Evolutionary conservation across 1,140 invertebrate genomes (phyloP).

Genomic region (Solenopsis invicta): DNA sequence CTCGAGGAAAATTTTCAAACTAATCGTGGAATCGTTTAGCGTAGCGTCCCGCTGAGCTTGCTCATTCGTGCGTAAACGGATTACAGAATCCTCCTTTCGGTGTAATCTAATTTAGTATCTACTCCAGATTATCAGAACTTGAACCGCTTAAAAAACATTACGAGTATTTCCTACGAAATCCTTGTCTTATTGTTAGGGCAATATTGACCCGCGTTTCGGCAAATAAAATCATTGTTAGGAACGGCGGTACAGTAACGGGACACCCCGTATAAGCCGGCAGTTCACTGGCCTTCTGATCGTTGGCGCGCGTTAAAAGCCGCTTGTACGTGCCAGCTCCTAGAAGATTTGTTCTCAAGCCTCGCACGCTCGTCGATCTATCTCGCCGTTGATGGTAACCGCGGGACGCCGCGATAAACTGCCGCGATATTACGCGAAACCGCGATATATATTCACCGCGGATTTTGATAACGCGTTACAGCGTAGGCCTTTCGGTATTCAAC

Average conservation of each 20-base stretch:
- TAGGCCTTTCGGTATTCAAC: background rate
- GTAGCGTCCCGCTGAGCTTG: background rate
- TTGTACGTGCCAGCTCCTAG: conserved; percentile 50
- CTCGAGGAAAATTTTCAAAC: background rate
- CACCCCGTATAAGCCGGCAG: conserved; percentile 53
- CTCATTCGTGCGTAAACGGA: background rate
- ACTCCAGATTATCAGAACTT: background rate
- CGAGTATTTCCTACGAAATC: background rate
- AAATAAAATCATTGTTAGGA: conserved; percentile 20
- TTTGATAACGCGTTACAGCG: background rate
- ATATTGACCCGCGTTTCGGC: conserved; percentile 17
- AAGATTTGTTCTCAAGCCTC: conserved; percentile 51
- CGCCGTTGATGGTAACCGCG: conserved; percentile 8
- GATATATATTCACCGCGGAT: background rate
- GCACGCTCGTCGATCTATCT: conserved; percentile 19
- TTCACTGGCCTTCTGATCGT: conserved; percentile 63
- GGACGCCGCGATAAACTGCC: conserved; percentile 19
- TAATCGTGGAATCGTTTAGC: conserved; percentile 12
- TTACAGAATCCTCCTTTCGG: background rate
- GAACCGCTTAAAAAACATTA: background rate
- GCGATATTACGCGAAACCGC: conserved; percentile 31
- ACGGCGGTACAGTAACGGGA: conserved; percentile 45
- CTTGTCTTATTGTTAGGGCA: background rate
- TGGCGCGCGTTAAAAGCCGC: conserved; percentile 46
- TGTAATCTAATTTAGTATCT: background rate